Evolutionary conservation across 1,140 invertebrate species (phyloP).

Genomic region (Bombus huntii): DNA sequence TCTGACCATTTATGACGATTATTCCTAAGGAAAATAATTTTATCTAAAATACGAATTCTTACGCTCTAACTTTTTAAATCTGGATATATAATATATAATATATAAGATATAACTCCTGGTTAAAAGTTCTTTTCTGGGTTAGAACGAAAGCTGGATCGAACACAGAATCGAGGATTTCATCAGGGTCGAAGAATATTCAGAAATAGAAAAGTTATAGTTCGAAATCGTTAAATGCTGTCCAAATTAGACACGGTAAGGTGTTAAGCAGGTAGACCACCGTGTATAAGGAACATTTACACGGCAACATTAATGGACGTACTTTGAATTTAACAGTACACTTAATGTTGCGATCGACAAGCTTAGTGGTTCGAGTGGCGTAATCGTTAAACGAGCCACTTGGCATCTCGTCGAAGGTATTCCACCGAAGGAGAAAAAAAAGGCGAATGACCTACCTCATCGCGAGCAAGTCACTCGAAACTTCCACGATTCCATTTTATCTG

Average conservation of each 20-base stretch:
- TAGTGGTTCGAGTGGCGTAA: constrained; percentile 57
- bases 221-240: too few species aligned
- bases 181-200: too few species aligned
- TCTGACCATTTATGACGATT: too few species aligned
- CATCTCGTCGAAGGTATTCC: constrained; percentile 49
- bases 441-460: constrained; percentile 58
- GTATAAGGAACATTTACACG: constrained; percentile 21
- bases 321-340: constrained; percentile 49
- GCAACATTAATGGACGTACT: constrained; percentile 50
- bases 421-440: constrained; percentile 42
- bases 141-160: neutral
- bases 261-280: neutral
- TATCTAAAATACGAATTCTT: neutral
- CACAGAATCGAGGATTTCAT: too few species aligned
- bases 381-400: constrained; percentile 56
- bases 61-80: neutral
- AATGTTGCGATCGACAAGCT: constrained; percentile 54
- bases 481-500: neutral
- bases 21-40: neutral
- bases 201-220: neutral
- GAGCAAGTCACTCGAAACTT: constrained; percentile 38
- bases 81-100: neutral
- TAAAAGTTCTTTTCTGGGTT: neutral
- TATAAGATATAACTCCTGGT: neutral
- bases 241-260: neutral